Base-by-base conservation (phyloP, 2,888 invertebrate genomes). In the Patella ulyssiponensis region DNA sequence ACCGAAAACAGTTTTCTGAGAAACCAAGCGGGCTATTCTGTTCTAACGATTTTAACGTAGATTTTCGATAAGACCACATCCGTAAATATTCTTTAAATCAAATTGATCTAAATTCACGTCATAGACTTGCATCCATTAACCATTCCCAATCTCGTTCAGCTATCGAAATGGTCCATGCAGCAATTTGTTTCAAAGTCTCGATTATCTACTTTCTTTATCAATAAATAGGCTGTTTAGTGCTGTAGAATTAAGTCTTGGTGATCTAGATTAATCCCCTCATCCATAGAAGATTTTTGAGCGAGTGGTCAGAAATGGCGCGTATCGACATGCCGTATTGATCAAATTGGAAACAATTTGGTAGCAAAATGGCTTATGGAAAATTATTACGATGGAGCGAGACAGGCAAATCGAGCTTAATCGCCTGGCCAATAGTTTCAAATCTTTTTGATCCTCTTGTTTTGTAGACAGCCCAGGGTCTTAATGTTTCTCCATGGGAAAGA, bases 321-420 rank as follows among this genome's bases (percentile, higher is more conserved):
- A 23, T 23, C 73, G 53, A 73, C 23, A 52, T 73, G 52, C 23
- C 23, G 54, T 54, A 52, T 73, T 52, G 54, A 53, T 73, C 53
- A 44, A 53, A 73, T 52, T 23, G 51, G 54, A 73, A 44, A 54
- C 73, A 52, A 73, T 52, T 73, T 73, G 23, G 54, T n/a, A 73
- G 54, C 53, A 73, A 52, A 54, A 73, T 73, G 23, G 73, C 53
- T 73, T 73, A 23, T 54, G 17, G 73, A 23, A 53, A 23, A 53
- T 51, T 54, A 54, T 73, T 51, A 52, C 73, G 44, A 53, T 73
- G n/a, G 52, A 52, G 23, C 52, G 23, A 23, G 54, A 73, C 53
- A 23, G 20, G 51, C n/a, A 53, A 54, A 73, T 73, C 54, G 73
- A 23, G 51, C n/a, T 23, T 52, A 23, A 23, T 52, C 73, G 23